Percentiles rank a stretch among this genome's conserved stretches.
These are phyloP conservation scores for Meiosimyza decipiens DNA, from an alignment of 2,888 invertebrate genomes.

Conservation along the genomic window DNA sequence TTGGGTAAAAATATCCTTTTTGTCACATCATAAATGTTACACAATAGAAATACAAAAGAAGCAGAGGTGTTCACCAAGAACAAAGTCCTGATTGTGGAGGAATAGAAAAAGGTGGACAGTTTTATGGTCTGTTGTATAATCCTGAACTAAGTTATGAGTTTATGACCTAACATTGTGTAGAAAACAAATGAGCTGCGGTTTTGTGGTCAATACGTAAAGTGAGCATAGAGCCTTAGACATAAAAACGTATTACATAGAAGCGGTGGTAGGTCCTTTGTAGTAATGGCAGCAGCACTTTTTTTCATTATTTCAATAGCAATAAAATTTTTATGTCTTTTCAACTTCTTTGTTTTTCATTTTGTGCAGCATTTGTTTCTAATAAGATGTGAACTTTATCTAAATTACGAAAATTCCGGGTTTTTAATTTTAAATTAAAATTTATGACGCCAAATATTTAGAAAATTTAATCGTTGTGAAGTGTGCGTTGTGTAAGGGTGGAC, in stretches of 20 bases:
- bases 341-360: not conserved
- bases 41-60: slow-evolving; percentile 4
- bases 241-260: not conserved
- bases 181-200: slow-evolving; percentile 10
- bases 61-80: not conserved
- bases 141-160: not conserved
- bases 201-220: not conserved
- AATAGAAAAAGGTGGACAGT: slow-evolving; percentile 24
- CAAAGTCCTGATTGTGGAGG: not conserved
- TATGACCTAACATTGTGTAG: slow-evolving; percentile 16
- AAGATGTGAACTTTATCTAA: too few relatives aligned
- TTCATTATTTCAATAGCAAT: not conserved
- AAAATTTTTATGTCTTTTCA: not conserved
- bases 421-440: slow-evolving; percentile 9
- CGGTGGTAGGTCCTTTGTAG: slow-evolving; percentile 1
- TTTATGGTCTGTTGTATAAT: slow-evolving; percentile 31
- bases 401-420: too few relatives aligned
- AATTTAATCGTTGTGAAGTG: slow-evolving; percentile 15
- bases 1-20: not conserved
- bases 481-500: too few relatives aligned
- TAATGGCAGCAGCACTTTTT: not conserved
- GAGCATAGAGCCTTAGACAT: not conserved
- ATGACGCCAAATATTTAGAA: slow-evolving; percentile 26
- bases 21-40: slow-evolving; percentile 22
- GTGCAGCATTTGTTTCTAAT: not conserved